phyloP scores from a whole-genome alignment of 2,888 invertebrate genomes.

The Lasioglossum oenotherae region DNA sequence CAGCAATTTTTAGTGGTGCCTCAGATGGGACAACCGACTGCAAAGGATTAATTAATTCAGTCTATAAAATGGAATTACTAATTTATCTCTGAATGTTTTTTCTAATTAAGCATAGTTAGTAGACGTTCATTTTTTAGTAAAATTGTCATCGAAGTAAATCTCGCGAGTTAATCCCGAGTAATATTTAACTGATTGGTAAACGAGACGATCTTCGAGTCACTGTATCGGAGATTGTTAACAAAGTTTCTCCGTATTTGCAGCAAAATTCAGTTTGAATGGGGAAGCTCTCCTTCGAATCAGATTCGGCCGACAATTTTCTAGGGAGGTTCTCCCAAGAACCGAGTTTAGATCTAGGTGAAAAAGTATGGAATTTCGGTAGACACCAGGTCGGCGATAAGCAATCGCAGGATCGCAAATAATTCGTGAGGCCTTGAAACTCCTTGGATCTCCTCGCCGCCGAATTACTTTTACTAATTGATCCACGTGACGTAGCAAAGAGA shows the following conservation, averaged over 20 bases:
- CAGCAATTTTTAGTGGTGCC: too few species aligned
- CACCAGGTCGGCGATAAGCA: background rate
- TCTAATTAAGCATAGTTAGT: too few species aligned
- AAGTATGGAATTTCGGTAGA: constrained; percentile 1
- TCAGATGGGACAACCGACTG: too few species aligned
- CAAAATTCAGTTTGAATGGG: background rate
- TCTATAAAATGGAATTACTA: too few species aligned
- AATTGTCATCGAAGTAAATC: too few species aligned
- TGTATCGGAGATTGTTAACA: background rate
- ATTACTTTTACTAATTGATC: constrained; percentile 42
- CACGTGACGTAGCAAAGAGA: constrained; percentile 37
- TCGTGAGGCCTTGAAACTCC: constrained; percentile 60
- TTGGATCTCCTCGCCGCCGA: constrained; percentile 36
- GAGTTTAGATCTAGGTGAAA: background rate
- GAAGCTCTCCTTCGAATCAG: background rate
- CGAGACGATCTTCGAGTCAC: background rate
- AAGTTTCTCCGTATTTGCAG: background rate
- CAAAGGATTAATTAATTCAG: too few species aligned
- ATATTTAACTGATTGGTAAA: background rate
- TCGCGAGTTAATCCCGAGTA: too few species aligned
- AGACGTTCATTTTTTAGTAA: too few species aligned
- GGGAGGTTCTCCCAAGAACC: background rate
- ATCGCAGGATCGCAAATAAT: background rate
- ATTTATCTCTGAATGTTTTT: too few species aligned
- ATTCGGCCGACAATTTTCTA: background rate